Evolutionary conservation across 2,113 vertebrate species (phyloP).

Genomic region (Pelobates fuscus): DNA sequence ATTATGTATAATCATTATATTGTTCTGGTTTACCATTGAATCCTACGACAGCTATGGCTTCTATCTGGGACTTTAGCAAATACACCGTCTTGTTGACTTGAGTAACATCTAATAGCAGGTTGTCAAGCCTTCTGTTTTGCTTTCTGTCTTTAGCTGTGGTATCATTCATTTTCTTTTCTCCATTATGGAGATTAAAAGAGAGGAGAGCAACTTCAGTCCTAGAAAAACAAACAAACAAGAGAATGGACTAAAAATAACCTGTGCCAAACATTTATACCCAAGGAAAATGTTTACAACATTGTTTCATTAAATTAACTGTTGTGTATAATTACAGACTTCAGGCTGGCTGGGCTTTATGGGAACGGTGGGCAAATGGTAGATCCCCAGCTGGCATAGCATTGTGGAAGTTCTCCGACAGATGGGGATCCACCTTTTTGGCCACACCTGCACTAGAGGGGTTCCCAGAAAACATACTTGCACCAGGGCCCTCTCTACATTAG

Average conservation of each 20-base stretch:
- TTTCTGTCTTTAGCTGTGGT: conserved; percentile 46
- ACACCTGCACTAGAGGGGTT: no score
- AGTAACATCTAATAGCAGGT: conserved; percentile 58
- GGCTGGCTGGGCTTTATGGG: no score
- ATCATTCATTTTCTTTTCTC: conserved; percentile 57
- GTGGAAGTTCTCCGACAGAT: no score
- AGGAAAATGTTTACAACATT: background rate
- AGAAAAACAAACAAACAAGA: background rate
- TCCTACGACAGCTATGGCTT: conserved; percentile 60
- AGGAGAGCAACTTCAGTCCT: conserved; percentile 44
- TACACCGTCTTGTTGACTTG: conserved; percentile 69
- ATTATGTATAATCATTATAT: no score
- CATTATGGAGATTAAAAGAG: conserved; percentile 20
- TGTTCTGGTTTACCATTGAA: conserved; percentile 65
- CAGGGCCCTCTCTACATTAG: no score
- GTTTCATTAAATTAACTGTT: no score
- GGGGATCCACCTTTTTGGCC: no score
- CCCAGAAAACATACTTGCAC: no score
- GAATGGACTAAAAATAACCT: conserved; percentile 12
- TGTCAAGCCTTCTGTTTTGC: conserved; percentile 54
- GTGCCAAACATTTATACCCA: background rate
- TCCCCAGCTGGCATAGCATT: no score
- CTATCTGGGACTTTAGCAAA: conserved; percentile 56
- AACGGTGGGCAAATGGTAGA: no score
- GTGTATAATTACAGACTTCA: no score